Percentiles rank a stretch among this genome's conserved stretches.
phyloP scores from a whole-genome alignment of 2,888 invertebrate species.

The Harpalus rufipes region DNA sequence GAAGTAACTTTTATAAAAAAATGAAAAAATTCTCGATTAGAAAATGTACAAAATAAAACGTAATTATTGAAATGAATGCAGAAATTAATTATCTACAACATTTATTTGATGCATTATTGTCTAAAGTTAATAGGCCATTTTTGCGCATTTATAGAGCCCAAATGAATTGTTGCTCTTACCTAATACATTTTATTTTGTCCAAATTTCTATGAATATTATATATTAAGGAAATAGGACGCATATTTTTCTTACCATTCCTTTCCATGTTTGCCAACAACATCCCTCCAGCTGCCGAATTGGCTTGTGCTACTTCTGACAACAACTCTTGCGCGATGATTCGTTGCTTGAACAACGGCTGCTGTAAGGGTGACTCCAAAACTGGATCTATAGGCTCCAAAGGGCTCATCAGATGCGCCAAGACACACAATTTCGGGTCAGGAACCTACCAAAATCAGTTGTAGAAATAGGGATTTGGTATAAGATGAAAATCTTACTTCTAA shows the following conservation, averaged over 20 bases:
- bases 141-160: no score
- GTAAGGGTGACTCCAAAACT: constrained; percentile 89
- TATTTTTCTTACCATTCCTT: constrained; percentile 81
- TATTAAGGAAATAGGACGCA: no score
- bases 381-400: constrained; percentile 92
- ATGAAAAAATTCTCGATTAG: no score
- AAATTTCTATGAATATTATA: no score
- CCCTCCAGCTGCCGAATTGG: constrained; percentile 87
- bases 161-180: no score
- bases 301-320: constrained; percentile 86
- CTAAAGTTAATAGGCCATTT: no score
- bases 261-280: constrained; percentile 95
- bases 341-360: constrained; percentile 89
- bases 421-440: constrained; percentile 93
- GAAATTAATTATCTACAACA: no score
- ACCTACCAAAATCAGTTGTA: constrained; percentile 76
- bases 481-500: constrained; percentile 48
- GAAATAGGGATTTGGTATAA: not conserved
- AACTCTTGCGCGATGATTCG: constrained; percentile 88
- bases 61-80: no score
- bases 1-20: no score
- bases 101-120: no score
- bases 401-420: constrained; percentile 93
- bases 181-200: no score
- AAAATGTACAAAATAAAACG: no score